Conservation (phyloP, 2,888 invertebrate species). For the Clivina fossor region DNA sequence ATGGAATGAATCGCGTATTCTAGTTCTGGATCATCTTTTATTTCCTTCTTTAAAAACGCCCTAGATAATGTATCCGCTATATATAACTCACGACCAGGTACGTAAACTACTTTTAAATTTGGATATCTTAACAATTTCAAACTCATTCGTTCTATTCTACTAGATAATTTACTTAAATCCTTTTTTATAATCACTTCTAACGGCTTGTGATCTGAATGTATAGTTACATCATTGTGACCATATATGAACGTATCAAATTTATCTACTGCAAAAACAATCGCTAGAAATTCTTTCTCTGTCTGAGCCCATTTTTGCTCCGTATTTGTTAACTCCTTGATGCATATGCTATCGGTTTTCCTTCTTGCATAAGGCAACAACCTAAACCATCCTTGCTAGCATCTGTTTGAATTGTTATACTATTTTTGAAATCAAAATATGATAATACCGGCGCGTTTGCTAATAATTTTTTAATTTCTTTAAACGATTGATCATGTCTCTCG, state of each 20-base stretch:
- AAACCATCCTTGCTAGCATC: conserved; percentile 38
- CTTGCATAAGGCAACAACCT: conserved; percentile 36
- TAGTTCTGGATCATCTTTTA: background rate
- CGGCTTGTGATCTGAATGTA: conserved; percentile 2
- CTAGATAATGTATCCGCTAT: conserved; percentile 7
- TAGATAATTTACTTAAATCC: conserved; percentile 4
- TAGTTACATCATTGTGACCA: background rate
- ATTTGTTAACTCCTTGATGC: too few relatives aligned
- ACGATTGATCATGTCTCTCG: too few relatives aligned
- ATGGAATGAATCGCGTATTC: conserved; percentile 3
- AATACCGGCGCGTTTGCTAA: conserved; percentile 31
- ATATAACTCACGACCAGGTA: background rate
- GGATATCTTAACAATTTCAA: conserved; percentile 9
- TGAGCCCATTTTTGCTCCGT: conserved; percentile 13
- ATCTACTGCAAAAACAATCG: conserved; percentile 3
- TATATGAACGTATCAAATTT: conserved; percentile 8
- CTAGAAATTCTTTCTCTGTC: conserved; percentile 3
- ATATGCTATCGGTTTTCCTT: conserved; percentile 38
- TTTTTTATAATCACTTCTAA: conserved; percentile 3
- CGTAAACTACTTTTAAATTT: background rate
- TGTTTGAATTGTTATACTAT: conserved; percentile 31
- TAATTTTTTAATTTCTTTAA: conserved; percentile 31
- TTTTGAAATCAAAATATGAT: conserved; percentile 30
- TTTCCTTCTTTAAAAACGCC: conserved; percentile 1
- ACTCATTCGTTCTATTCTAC: conserved; percentile 4